Base-by-base conservation (phyloP, 2,888 invertebrate species). In the Strigamia crassipes region DNA sequence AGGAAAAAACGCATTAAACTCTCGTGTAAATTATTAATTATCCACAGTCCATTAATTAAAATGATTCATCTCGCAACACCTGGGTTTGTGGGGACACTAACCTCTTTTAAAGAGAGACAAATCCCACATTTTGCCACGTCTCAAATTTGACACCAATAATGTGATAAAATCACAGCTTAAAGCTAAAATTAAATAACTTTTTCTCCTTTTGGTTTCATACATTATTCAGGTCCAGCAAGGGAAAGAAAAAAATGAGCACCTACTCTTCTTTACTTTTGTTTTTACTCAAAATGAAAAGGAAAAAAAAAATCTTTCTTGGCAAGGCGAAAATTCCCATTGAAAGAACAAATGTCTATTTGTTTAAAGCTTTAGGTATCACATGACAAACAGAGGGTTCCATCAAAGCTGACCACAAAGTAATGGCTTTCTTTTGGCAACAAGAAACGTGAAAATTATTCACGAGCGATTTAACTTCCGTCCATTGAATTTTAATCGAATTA, bases 1-100 rank as follows among this genome's bases (percentile, higher is more conserved):
- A 51, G 51, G 51, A 34, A 34, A 34, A 51, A 51, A 51, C 51
- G n/a, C 51, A 51, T 51, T 51, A 51, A 51, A 51, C n/a, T n/a
- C n/a, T n/a, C n/a, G n/a, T n/a, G n/a, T n/a, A n/a, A n/a, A n/a
- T n/a, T n/a, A n/a, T 51, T 51, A 51, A 51, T 51, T 51, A 51
- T 51, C 51, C 51, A 51, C 51, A 51, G 15, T 51, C 51, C 51
- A 51, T 51, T 51, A 51, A 51, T 51, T 51, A 51, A 51, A 51
- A 51, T 51, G 51, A 51, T n/a, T 51, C 51, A 51, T 51, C 51
- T 9, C 51, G 10, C 51, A n/a, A 51, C n/a, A 51, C 51, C 15
- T 51, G 51, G 51, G n/a, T n/a, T n/a, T n/a, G 13, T 13, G n/a
- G 10, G 10, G 51, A 51, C 51, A n/a, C 51, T 51, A 51, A 51